Base-by-base conservation (phyloP, 2,888 invertebrate species). In the Aelia acuminata region DNA sequence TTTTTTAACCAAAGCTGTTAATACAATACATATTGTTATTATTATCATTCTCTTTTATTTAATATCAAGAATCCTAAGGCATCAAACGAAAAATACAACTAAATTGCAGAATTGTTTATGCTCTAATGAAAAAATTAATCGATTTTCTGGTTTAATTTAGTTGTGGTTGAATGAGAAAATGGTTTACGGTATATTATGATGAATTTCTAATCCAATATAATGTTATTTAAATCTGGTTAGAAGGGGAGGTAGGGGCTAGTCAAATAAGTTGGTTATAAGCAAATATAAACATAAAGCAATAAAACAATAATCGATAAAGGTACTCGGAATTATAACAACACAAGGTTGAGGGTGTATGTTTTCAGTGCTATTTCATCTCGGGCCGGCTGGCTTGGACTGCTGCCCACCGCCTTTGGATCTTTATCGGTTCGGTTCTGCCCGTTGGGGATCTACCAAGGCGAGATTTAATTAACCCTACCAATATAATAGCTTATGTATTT, bases 341-440 rank as follows among this genome's bases (percentile, higher is more conserved):
- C 80, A 47, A 80, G 80, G 80, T 47, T 47, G 80, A 39, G 80
- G 80, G 80, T 39, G 43, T 80, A 39, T 80, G 80, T 80, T 80
- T 80, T 80, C 80, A 47, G 80, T 80, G 43, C 80, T 80, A 80
- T 80, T 80, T 80, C 80, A 80, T 80, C 43, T 80, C 43, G 39
- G 80, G 43, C 75, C 39, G 80, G 80, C n/a, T n/a, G 43, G 80
- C 43, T 80, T 80, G 80, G 80, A 43, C 80, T 13, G 0, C 15
- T 80, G 80, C 80, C 80, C 80, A 80, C 43, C 22, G n/a, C 3
- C 8, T 22, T 35, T 15, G 43, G 80, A 80, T 80, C 80, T 80
- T 80, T 80, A 80, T 80, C 80, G 80, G 39, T n/a, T n/a, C n/a
- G n/a, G n/a, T n/a, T 22, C 43, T 20, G 31, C 18, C n/a, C 63